Evolutionary conservation across 2,888 invertebrate species (phyloP), one percentile per base, ranked within the genome.

Genomic region (Clusia tigrina): DNA sequence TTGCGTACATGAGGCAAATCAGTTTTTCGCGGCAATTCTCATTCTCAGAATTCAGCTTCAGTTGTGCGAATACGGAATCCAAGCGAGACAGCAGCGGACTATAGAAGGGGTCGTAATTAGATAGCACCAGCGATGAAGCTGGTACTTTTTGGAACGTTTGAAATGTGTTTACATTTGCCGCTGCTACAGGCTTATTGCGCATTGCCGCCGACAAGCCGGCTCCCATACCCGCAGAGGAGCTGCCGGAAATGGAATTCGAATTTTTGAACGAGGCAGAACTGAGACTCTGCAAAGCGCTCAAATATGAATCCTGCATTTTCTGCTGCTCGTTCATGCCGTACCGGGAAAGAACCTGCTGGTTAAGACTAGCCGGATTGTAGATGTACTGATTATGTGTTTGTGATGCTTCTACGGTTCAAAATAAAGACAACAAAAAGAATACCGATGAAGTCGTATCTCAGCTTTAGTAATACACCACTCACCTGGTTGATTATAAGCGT

Each of bases 81-180:
- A 95, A 86, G 17, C 95, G 86, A 0, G 94, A 95, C 17, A 95
- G 82, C 23, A 95, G 80, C 0, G 95, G 95, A 68, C 94, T 94
- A 82, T 95, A 95, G 85, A 95, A 95, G 0, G 95, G 94, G 80
- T 95, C 95, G 82, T 93, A 95, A 82, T 92, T 93, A 69, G 92
- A 92, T 62, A 94, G 85, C 58, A 94, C 87, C 81, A 94, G 85
- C 1, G 93, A 93, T 1, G 93, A 93, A 24, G 90, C 88, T 25
- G 94, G 94, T 71, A 94, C 93, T 78, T 92, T 92, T 80, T 93
- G 93, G 87, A 94, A 94, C 46, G 90, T 89, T 87, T 93, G 93
- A 79, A 91, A 94, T 74, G 91, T 89, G 57, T 81, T 79, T 64
- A 78, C 74, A 67, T 89, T 88, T 20, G 86, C 86, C 59, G 86